Percentiles rank a stretch among this genome's conserved stretches.
Conservation (phyloP, 2,113 vertebrate species). For the Pimephales promelas region DNA sequence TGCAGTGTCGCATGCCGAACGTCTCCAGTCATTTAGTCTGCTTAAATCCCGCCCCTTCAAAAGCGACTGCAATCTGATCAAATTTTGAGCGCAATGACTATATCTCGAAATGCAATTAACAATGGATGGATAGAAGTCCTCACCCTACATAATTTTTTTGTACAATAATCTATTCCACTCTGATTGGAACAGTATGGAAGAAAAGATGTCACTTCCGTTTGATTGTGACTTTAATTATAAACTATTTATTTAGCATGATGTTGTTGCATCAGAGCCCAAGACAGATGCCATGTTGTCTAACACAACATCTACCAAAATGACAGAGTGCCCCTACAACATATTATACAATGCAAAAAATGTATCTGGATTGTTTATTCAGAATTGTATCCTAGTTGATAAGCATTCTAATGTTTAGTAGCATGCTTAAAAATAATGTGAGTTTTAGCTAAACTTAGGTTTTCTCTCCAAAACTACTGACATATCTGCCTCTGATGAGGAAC, state of each 20-base stretch:
- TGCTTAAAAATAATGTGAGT: slow-evolving; percentile 20
- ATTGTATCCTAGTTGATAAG: background rate
- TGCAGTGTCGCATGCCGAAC: background rate
- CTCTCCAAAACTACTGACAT: background rate
- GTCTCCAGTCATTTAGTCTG: background rate
- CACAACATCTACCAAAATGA: background rate
- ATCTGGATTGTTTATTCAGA: background rate
- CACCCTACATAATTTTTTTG: too few species aligned
- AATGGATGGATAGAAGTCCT: background rate
- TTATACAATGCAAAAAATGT: background rate
- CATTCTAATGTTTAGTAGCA: slow-evolving; percentile 25
- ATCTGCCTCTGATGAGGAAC: slow-evolving; percentile 52
- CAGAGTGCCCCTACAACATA: background rate
- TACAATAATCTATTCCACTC: background rate
- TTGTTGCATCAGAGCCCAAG: background rate
- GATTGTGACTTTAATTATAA: too few species aligned
- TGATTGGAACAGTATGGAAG: background rate
- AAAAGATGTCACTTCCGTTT: too few species aligned
- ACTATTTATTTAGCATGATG: too few species aligned
- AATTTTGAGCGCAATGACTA: background rate
- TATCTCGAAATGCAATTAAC: background rate
- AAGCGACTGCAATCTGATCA: background rate
- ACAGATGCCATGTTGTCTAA: background rate
- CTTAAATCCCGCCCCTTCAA: background rate
- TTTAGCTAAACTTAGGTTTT: background rate